Evolutionary conservation across 2,113 vertebrate genomes (phyloP).

Genomic region (Pontoporia blainvillei): DNA sequence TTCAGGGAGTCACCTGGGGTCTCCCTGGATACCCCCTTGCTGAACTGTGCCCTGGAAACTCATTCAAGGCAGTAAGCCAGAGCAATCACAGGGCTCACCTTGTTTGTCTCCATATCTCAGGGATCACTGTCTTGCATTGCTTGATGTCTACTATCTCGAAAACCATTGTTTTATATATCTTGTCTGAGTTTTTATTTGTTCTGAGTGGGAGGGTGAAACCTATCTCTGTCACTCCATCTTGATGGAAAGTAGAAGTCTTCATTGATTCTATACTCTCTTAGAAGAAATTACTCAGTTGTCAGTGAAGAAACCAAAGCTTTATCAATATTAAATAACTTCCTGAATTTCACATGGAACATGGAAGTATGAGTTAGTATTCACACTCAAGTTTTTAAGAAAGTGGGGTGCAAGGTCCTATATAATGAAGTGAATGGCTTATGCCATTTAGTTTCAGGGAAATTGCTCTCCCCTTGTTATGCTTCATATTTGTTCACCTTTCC

Average conservation of each 20-base stretch:
- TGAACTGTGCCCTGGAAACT: background rate
- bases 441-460: background rate
- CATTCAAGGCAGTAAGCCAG: background rate
- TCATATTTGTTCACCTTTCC: background rate
- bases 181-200: background rate
- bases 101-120: background rate
- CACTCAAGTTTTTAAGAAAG: background rate
- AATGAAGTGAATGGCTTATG: background rate
- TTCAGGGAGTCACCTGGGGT: background rate
- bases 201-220: background rate
- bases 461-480: background rate
- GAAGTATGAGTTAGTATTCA: background rate
- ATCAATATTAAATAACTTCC: background rate
- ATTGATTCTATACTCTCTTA: background rate
- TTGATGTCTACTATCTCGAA: background rate
- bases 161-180: background rate
- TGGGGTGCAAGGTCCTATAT: background rate
- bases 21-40: background rate
- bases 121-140: background rate
- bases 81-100: fast-evolving
- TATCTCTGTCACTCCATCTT: background rate
- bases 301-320: background rate
- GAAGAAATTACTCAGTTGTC: background rate
- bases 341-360: background rate
- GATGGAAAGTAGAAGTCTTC: background rate